A percentile compares a stretch with the other conserved stretches of the same genome.
These are phyloP conservation scores for Athalia circularis DNA, from an alignment of 2,888 invertebrate genomes.

Conservation along the genomic window DNA sequence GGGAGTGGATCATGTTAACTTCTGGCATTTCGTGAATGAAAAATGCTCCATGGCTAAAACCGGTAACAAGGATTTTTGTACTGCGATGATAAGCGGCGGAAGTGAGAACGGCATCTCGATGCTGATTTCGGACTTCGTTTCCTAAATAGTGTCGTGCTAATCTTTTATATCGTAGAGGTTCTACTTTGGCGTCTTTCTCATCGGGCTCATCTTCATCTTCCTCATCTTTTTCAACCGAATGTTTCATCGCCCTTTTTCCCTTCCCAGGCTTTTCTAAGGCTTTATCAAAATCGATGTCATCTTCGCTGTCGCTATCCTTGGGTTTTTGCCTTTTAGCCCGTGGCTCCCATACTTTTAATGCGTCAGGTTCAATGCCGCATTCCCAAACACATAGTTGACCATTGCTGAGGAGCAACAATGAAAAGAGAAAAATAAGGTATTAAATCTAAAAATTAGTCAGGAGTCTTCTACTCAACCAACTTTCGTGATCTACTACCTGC, in stretches of 20 bases:
- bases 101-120: constrained; percentile 82
- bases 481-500: constrained; percentile 69
- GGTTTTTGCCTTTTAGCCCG: constrained; percentile 74
- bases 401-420: constrained; percentile 76
- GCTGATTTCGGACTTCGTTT: constrained; percentile 81
- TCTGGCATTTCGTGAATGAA: constrained; percentile 96
- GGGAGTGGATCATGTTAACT: constrained; percentile 92
- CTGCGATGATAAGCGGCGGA: constrained; percentile 89
- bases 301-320: constrained; percentile 77
- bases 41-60: constrained; percentile 94
- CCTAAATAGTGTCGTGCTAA: constrained; percentile 84
- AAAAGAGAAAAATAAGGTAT: neutral
- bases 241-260: neutral
- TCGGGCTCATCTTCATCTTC: constrained; percentile 43
- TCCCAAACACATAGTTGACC: constrained; percentile 93
- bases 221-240: constrained; percentile 38
- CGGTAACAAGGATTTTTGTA: constrained; percentile 89
- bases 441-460: constrained; percentile 4
- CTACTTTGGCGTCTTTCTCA: constrained; percentile 51
- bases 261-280: constrained; percentile 77
- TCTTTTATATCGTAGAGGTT: constrained; percentile 80
- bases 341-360: constrained; percentile 78
- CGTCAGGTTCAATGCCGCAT: constrained; percentile 84
- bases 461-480: constrained; percentile 5
- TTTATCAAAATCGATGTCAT: constrained; percentile 80